A percentile compares a stretch with the other conserved stretches of the same genome.
These are phyloP conservation scores for Canis aureus DNA, from an alignment of 2,113 vertebrate species.

Conservation along the genomic window DNA sequence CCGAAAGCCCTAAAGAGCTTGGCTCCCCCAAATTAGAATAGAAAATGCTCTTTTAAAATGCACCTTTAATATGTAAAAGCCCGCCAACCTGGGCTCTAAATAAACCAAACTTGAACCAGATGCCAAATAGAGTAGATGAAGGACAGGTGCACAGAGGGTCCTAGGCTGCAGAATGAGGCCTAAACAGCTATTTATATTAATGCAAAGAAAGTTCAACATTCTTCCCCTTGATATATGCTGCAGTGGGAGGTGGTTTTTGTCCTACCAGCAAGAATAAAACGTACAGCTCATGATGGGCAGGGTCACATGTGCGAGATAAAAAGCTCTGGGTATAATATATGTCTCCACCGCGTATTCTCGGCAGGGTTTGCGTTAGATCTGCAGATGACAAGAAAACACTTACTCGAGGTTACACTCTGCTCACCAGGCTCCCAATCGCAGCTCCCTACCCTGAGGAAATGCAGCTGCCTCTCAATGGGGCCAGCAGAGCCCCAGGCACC, in stretches of 20 bases:
- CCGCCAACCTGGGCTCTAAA: slow-evolving; percentile 87
- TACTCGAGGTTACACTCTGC: slow-evolving; percentile 89
- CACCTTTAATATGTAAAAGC: slow-evolving; percentile 92
- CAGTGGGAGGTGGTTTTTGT: slow-evolving; percentile 89
- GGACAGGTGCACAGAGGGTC: slow-evolving; percentile 89
- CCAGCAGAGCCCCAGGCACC: slow-evolving; percentile 39
- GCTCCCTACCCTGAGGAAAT: slow-evolving; percentile 82
- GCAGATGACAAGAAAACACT: slow-evolving; percentile 90
- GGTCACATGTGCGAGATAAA: slow-evolving; percentile 91
- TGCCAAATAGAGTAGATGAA: slow-evolving; percentile 90
- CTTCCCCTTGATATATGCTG: slow-evolving; percentile 92
- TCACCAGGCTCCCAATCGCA: slow-evolving; percentile 84
- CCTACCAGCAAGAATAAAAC: slow-evolving; percentile 92
- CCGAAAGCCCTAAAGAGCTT: slow-evolving; percentile 88
- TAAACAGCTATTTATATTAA: slow-evolving; percentile 95
- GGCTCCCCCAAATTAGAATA: slow-evolving; percentile 90
- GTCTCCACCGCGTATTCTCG: slow-evolving; percentile 87
- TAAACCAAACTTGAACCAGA: slow-evolving; percentile 89
- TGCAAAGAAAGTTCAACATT: slow-evolving; percentile 92
- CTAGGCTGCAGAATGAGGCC: slow-evolving; percentile 88
- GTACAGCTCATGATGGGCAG: slow-evolving; percentile 90
- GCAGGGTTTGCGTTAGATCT: slow-evolving; percentile 89
- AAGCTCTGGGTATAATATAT: slow-evolving; percentile 90
- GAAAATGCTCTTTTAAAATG: slow-evolving; percentile 91
- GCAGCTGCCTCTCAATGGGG: slow-evolving; percentile 65